Evolutionary conservation across 2,888 invertebrate genomes (phyloP).

Genomic region (Argyra leucocephala): DNA sequence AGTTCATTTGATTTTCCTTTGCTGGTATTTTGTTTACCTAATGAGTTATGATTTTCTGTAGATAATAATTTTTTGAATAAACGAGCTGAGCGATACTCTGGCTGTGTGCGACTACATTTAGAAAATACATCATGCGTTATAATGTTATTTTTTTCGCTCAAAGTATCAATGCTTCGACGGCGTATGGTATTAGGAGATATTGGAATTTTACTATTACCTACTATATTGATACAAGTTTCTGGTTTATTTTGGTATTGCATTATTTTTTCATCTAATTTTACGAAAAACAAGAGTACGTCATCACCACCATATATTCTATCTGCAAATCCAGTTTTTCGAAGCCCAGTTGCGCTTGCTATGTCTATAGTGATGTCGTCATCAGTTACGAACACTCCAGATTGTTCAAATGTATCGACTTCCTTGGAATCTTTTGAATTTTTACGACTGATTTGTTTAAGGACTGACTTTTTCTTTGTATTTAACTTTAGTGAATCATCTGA

Average conservation of each 20-base stretch:
- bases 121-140: conserved; percentile 32
- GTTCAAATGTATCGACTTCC: conserved; percentile 35
- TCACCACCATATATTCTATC: conserved; percentile 53
- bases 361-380: conserved; percentile 48
- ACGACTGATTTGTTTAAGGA: too few species aligned
- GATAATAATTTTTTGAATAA: conserved; percentile 35
- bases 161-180: conserved; percentile 39
- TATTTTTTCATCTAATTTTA: not conserved
- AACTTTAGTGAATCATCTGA: too few species aligned
- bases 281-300: conserved; percentile 32
- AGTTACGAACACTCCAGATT: conserved; percentile 40
- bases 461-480: too few species aligned
- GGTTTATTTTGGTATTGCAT: conserved; percentile 14
- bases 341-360: conserved; percentile 59
- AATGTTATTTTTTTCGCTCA: conserved; percentile 34
- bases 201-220: conserved; percentile 41
- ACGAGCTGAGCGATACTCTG: conserved; percentile 41
- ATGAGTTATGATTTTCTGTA: not conserved
- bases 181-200: conserved; percentile 38
- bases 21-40: not conserved
- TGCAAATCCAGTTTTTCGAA: conserved; percentile 60
- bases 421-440: not conserved
- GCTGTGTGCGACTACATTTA: conserved; percentile 38
- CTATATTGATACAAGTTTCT: not conserved
- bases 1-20: too few species aligned